Evolutionary conservation across 2,113 vertebrate genomes (phyloP), one percentile per base, ranked within the genome.

Genomic region (Setophaga coronata): DNA sequence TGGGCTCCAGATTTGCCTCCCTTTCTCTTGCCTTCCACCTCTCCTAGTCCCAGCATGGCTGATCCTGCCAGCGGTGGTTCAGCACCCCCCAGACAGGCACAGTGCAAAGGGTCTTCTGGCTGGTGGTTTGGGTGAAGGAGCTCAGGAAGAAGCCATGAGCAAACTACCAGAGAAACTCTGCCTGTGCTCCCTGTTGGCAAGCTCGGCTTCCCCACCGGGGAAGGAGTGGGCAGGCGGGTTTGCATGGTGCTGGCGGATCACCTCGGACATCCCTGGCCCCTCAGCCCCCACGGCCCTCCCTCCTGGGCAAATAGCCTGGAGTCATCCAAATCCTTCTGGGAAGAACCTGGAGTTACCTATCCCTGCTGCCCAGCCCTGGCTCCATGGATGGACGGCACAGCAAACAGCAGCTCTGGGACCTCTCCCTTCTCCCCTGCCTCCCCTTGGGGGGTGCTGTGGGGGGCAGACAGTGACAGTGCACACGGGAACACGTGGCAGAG

Each of bases 401-500:
- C 7, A 1, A 76, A 56, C 1, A 20, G 54, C 4, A 8, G 43
- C 42, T 67, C 53, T 3, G 1, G 17, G 73, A 42, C 50, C 66
- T 89, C 38, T 71, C 14, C 34, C 38, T 77, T 78, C 29, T 66
- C 24, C 66, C n/a, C 16, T 47, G 61, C 18, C 36, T 80, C 17
- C 48, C 45, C 26, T 21, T 1, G 7, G 2, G 19, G 2, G 43
- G 34, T 6, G 17, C 64, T 42, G 45, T 2, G 2, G 48, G 62
- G 93, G 77, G 80, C 67, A 74, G 74, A 7, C 1, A 1, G 54
- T 77, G 66, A 23, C 47, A 33, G 36, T 0, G 0, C 14, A n/a
- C 2, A 3, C 0, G 1, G 66, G 38, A 54, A 47, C 0, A 0
- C 0, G 0, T 53, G 73, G 73, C 1, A 3, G 51, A 72, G 38